These are phyloP conservation scores for Hydrocynus forskahlii DNA, from an alignment of 2,797 vertebrate species.

Conservation along the genomic window DNA sequence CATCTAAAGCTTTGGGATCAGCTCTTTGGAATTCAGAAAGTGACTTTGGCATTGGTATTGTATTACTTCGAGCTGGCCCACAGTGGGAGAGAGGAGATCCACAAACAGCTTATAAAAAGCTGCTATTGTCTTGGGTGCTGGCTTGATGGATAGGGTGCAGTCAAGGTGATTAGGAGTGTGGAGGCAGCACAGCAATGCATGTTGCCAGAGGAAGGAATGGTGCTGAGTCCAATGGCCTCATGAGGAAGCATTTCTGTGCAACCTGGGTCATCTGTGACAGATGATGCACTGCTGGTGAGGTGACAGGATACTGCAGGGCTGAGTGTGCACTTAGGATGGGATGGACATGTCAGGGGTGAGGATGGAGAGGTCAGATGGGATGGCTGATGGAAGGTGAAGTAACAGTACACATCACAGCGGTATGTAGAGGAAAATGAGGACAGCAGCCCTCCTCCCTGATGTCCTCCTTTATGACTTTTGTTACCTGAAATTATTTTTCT, in stretches of 20 bases:
- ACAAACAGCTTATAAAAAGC: slow-evolving; percentile 59
- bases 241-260: slow-evolving; percentile 30
- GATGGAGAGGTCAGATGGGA: slow-evolving; percentile 27
- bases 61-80: slow-evolving; percentile 63
- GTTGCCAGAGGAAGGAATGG: slow-evolving; percentile 58
- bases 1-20: slow-evolving; percentile 54
- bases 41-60: slow-evolving; percentile 73
- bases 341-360: slow-evolving; percentile 39
- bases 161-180: slow-evolving; percentile 51
- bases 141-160: slow-evolving; percentile 49
- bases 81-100: slow-evolving; percentile 48
- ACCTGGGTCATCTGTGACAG: slow-evolving; percentile 49
- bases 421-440: background rate
- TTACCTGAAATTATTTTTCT: background rate
- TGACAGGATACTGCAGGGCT: slow-evolving; percentile 5
- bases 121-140: slow-evolving; percentile 57
- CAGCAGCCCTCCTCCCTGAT: background rate
- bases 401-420: slow-evolving; percentile 6
- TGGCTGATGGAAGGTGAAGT: slow-evolving; percentile 26
- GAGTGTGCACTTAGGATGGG: slow-evolving; percentile 37
- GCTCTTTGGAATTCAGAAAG: slow-evolving; percentile 66
- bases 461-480: background rate
- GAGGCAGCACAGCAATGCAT: slow-evolving; percentile 46
- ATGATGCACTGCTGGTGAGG: slow-evolving; percentile 62
- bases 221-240: slow-evolving; percentile 42